Conservation (phyloP, 2,113 vertebrate genomes). For the Aptenodytes patagonicus region DNA sequence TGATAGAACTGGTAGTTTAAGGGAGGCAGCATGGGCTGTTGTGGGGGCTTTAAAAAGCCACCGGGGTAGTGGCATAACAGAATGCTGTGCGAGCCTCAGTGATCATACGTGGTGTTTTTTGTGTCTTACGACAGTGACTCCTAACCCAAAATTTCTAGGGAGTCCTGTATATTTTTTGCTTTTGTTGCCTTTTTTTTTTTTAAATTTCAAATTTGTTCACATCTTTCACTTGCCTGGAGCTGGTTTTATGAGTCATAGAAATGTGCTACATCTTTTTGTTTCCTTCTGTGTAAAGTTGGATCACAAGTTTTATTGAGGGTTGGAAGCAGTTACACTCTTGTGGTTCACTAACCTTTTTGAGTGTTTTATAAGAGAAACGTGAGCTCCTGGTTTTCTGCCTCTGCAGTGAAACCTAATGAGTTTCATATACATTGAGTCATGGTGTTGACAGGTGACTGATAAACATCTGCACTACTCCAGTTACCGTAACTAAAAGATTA, state of each 20-base stretch:
- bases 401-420: slow-evolving; percentile 67
- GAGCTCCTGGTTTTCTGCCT: slow-evolving; percentile 75
- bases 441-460: slow-evolving; percentile 77
- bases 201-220: not conserved
- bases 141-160: not conserved
- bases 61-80: not conserved
- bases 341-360: slow-evolving; percentile 69
- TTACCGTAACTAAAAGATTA: slow-evolving; percentile 70
- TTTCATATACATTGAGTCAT: slow-evolving; percentile 78
- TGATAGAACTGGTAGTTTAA: not conserved
- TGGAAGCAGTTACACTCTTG: slow-evolving; percentile 69
- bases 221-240: slow-evolving; percentile 29
- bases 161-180: not conserved
- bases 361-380: slow-evolving; percentile 75
- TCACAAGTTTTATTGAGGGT: not conserved
- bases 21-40: not conserved
- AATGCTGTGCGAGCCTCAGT: fast-evolving
- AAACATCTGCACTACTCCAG: slow-evolving; percentile 71
- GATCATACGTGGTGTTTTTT: fast-evolving
- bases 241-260: slow-evolving; percentile 52
- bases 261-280: not conserved
- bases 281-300: slow-evolving; percentile 36
- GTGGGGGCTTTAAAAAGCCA: not conserved
- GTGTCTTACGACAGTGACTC: not conserved
- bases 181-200: not conserved